phyloP scores from a whole-genome alignment of 2,113 vertebrate genomes.

The Bombycilla garrulus region DNA sequence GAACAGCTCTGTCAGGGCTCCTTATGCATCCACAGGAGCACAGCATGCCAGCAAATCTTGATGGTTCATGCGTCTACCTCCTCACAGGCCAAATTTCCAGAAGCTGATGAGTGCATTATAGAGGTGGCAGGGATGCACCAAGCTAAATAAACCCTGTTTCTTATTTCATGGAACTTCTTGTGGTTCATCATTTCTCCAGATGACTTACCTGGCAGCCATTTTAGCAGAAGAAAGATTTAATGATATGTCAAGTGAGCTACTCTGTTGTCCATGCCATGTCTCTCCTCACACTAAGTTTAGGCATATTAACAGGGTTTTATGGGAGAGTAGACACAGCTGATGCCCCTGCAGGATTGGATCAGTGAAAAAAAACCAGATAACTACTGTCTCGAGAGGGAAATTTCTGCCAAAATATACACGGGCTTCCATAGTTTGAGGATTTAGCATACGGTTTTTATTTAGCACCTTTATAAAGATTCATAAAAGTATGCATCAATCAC shows the following conservation, averaged over 20 bases:
- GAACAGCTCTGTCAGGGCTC: background rate
- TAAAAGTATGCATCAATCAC: background rate
- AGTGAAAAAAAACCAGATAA: background rate
- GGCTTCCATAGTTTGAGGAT: background rate
- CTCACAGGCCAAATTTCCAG: background rate
- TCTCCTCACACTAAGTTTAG: background rate
- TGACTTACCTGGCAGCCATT: background rate
- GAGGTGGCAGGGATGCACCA: background rate
- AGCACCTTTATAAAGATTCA: background rate
- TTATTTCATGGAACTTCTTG: background rate
- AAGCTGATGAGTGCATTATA: background rate
- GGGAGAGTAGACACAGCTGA: constrained; percentile 18
- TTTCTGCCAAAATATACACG: background rate
- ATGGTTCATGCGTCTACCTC: background rate
- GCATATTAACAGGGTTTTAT: background rate
- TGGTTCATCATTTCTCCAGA: background rate
- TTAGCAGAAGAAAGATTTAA: background rate
- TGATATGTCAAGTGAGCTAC: background rate
- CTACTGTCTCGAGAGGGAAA: background rate
- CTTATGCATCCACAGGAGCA: background rate
- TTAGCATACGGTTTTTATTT: background rate
- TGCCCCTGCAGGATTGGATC: background rate
- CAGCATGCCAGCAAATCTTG: background rate
- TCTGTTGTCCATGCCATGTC: background rate
- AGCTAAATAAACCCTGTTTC: background rate